phyloP scores from a whole-genome alignment of 2,888 invertebrate genomes.

The Dicranocentrus wangi region DNA sequence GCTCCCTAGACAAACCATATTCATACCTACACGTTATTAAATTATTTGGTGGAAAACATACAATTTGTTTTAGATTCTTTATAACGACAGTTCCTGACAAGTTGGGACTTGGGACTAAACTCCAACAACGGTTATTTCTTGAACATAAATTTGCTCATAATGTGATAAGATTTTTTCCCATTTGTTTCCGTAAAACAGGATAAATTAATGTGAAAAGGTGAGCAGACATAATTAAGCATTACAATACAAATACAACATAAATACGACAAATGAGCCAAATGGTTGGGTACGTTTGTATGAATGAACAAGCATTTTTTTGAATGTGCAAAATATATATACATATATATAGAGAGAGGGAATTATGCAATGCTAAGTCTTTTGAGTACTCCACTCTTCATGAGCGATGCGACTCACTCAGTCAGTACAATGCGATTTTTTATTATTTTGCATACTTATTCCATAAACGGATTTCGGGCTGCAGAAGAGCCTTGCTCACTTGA shows the following conservation, averaged over 20 bases:
- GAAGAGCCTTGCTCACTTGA: conserved; percentile 29
- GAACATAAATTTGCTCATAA: background rate
- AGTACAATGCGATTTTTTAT: conserved; percentile 33
- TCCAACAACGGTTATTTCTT: conserved; percentile 1
- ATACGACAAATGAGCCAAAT: conserved; percentile 40
- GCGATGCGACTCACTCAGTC: background rate
- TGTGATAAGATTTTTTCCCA: conserved; percentile 1
- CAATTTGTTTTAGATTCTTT: no score
- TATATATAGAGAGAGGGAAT: background rate
- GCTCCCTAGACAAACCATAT: no score
- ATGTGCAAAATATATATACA: background rate
- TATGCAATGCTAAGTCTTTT: background rate
- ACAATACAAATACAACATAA: conserved; percentile 36
- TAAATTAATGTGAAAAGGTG: background rate
- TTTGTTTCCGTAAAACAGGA: background rate
- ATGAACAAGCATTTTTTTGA: conserved; percentile 17
- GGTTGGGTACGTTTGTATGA: conserved; percentile 9
- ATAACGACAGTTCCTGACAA: no score
- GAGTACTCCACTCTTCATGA: background rate
- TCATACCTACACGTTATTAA: no score
- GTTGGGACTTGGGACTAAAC: no score
- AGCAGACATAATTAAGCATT: conserved; percentile 34
- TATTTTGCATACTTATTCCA: conserved; percentile 62
- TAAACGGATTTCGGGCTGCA: conserved; percentile 46
- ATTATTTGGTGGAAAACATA: no score